Conservation (phyloP, 1,140 invertebrate species). For the Ruditapes philippinarum region DNA sequence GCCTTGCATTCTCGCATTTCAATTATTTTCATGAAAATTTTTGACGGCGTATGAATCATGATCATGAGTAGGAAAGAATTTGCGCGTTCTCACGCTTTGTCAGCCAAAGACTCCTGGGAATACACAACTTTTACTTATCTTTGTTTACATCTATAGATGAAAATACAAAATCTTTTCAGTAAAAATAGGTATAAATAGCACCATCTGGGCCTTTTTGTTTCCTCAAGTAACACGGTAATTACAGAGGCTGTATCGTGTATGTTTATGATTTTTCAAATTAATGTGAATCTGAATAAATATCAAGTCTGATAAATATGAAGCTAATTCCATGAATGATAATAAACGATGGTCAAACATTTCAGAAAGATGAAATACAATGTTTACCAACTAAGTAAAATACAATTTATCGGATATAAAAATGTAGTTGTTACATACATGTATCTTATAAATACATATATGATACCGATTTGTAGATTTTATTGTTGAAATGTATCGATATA, state of each 20-base stretch:
- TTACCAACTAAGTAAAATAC: too few relatives aligned
- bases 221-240: neutral
- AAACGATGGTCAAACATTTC: too few relatives aligned
- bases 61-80: neutral
- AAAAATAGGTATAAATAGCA: neutral
- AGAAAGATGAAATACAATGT: too few relatives aligned
- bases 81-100: neutral
- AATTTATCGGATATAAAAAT: too few relatives aligned
- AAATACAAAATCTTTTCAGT: conserved; percentile 1
- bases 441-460: too few relatives aligned
- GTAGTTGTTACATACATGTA: too few relatives aligned
- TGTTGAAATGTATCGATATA: too few relatives aligned
- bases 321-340: too few relatives aligned
- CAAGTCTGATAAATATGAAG: too few relatives aligned
- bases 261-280: too few relatives aligned
- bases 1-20: neutral
- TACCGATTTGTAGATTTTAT: too few relatives aligned
- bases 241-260: neutral
- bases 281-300: too few relatives aligned
- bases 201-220: conserved; percentile 24
- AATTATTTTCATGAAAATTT: conserved; percentile 27
- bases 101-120: conserved; percentile 3
- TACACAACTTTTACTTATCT: conserved; percentile 23
- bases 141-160: conserved; percentile 5
- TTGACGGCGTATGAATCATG: conserved; percentile 22